A percentile compares a stretch with the other conserved stretches of the same genome.
phyloP scores from a whole-genome alignment of 2,113 vertebrate genomes.

The Proterorhinus semilunaris region DNA sequence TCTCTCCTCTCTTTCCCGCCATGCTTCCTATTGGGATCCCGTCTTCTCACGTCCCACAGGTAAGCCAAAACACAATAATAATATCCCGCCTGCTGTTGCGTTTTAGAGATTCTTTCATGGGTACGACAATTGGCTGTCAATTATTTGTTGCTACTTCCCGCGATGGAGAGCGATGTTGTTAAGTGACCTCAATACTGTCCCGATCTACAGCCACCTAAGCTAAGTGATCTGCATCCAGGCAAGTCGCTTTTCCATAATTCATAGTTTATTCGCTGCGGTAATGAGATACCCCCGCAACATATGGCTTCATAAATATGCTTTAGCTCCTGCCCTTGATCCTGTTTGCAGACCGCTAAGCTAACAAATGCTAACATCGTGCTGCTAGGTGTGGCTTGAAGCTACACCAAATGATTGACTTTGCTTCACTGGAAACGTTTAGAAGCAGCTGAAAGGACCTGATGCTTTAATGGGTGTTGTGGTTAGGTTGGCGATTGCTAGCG shows the following conservation, averaged over 20 bases:
- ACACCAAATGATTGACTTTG: slow-evolving; percentile 23
- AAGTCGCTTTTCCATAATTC: slow-evolving; percentile 43
- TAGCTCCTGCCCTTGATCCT: not conserved
- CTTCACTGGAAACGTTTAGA: not conserved
- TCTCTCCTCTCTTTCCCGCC: not conserved
- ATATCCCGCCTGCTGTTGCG: not conserved
- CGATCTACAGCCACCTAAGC: not conserved
- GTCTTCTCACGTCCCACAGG: slow-evolving; percentile 20
- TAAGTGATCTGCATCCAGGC: slow-evolving; percentile 15
- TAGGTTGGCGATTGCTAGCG: too few relatives aligned
- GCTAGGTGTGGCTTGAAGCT: slow-evolving; percentile 9
- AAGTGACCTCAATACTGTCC: slow-evolving; percentile 15
- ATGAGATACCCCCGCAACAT: slow-evolving; percentile 29
- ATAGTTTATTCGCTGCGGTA: slow-evolving; percentile 25
- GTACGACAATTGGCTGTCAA: too few relatives aligned
- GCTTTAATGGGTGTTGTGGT: too few relatives aligned
- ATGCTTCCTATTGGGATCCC: slow-evolving; percentile 1
- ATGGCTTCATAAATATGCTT: slow-evolving; percentile 30
- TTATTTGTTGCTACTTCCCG: not conserved
- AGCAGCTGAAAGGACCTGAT: not conserved
- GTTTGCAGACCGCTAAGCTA: slow-evolving; percentile 9
- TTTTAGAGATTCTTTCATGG: not conserved
- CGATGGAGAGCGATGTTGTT: not conserved
- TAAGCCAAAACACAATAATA: slow-evolving; percentile 29
- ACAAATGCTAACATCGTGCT: not conserved